Conservation (phyloP, 2,888 invertebrate species). For the Panorpa germanica region DNA sequence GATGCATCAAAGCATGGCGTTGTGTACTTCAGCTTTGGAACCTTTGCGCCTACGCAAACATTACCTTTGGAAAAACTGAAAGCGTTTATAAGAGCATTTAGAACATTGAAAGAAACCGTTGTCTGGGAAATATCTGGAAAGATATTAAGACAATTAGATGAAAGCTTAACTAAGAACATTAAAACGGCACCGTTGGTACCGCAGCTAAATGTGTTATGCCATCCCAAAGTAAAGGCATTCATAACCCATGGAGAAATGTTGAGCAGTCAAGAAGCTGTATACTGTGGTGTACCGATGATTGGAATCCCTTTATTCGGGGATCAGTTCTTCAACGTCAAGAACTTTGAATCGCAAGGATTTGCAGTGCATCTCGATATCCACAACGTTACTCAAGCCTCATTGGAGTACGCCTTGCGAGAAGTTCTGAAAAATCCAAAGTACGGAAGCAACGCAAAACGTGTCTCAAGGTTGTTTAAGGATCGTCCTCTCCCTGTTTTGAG, state of each 20-base stretch:
- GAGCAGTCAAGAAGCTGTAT: conserved; percentile 36
- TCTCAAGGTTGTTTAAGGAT: conserved; percentile 8
- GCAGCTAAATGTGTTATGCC: conserved; percentile 31
- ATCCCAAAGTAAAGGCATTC: conserved; percentile 33
- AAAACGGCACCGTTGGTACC: conserved; percentile 33
- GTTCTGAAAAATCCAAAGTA: conserved; percentile 13
- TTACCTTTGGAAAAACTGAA: conserved; percentile 27
- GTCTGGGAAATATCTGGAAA: conserved; percentile 33
- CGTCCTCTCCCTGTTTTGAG: conserved; percentile 6
- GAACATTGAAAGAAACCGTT: conserved; percentile 30
- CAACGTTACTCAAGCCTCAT: conserved; percentile 1
- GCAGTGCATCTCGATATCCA: background rate
- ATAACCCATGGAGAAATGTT: conserved; percentile 42
- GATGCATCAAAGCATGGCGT: conserved; percentile 29
- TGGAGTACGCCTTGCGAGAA: conserved; percentile 11
- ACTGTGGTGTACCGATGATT: conserved; percentile 32
- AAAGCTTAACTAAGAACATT: conserved; percentile 29
- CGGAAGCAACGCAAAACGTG: conserved; percentile 4
- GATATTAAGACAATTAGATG: no score
- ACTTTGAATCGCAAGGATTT: background rate
- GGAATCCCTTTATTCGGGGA: conserved; percentile 34
- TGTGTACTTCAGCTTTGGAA: conserved; percentile 38
- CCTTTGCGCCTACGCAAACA: conserved; percentile 33
- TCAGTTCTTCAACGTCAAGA: background rate
- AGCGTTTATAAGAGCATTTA: conserved; percentile 29